Conservation (phyloP, 2,113 vertebrate genomes). For the Nothocercus nigrocapillus region DNA sequence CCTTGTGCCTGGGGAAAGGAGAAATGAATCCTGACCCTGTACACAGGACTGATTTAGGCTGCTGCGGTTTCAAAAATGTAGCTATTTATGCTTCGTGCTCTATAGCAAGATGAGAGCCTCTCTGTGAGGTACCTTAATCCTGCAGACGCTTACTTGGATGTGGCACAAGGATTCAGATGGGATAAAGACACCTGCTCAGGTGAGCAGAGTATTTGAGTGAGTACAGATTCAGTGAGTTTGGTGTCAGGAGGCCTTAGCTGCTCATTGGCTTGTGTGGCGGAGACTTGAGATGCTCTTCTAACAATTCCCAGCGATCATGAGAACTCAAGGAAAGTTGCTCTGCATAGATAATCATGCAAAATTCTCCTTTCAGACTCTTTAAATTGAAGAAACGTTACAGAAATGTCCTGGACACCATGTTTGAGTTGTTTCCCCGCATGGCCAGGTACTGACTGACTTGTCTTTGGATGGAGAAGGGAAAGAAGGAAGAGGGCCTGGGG, state of each 20-base stretch:
- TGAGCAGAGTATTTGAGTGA: neutral
- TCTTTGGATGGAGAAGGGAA: neutral
- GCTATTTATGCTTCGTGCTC: neutral
- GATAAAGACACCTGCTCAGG: neutral
- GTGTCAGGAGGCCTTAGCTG: neutral
- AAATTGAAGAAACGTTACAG: conserved; percentile 96
- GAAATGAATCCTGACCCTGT: neutral
- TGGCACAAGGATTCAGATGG: neutral
- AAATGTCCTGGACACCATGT: conserved; percentile 98
- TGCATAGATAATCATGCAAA: neutral
- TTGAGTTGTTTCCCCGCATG: conserved; percentile 96
- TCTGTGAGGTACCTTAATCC: neutral
- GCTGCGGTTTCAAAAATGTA: neutral
- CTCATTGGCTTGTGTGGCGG: neutral
- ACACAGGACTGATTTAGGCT: neutral
- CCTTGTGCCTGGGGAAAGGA: neutral
- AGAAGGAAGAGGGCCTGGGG: neutral
- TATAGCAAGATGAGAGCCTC: neutral
- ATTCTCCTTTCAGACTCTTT: conserved; percentile 83
- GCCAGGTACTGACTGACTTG: conserved; percentile 82
- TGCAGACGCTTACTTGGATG: neutral
- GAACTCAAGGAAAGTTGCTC: fast-evolving
- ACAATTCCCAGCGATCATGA: neutral
- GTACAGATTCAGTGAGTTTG: neutral
- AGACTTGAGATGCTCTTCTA: neutral